Conservation (phyloP, 2,113 vertebrate genomes). For the Anolis sagrei region DNA sequence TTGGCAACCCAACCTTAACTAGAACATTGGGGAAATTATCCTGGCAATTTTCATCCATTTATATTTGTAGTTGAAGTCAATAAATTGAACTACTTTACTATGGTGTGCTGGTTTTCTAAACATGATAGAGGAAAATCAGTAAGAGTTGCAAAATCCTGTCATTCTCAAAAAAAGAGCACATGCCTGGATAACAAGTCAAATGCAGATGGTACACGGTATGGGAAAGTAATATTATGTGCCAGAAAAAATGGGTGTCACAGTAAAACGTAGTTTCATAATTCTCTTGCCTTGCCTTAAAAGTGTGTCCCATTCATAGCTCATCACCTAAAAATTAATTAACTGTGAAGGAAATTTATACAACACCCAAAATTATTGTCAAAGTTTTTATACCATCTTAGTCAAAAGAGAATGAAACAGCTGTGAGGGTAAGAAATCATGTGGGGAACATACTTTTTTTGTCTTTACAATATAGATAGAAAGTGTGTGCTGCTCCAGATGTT, state of each 20-base stretch:
- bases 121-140: background rate
- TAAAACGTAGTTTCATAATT: background rate
- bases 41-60: background rate
- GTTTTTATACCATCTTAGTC: background rate
- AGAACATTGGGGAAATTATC: background rate
- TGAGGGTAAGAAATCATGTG: background rate
- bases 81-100: background rate
- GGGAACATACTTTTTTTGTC: background rate
- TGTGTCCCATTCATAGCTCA: too few species aligned
- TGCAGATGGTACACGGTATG: background rate
- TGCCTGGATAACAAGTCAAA: background rate
- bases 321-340: background rate
- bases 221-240: background rate
- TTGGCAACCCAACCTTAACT: background rate
- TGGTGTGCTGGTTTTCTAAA: background rate
- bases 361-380: background rate
- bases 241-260: background rate
- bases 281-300: background rate
- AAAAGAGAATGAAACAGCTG: background rate
- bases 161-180: background rate
- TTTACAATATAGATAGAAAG: background rate
- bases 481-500: background rate
- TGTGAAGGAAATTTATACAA: background rate
- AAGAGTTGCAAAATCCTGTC: background rate
- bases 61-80: background rate